Evolutionary conservation across 2,113 vertebrate genomes (phyloP), one percentile per base, ranked within the genome.

Genomic region (Hemibagrus wyckioides): DNA sequence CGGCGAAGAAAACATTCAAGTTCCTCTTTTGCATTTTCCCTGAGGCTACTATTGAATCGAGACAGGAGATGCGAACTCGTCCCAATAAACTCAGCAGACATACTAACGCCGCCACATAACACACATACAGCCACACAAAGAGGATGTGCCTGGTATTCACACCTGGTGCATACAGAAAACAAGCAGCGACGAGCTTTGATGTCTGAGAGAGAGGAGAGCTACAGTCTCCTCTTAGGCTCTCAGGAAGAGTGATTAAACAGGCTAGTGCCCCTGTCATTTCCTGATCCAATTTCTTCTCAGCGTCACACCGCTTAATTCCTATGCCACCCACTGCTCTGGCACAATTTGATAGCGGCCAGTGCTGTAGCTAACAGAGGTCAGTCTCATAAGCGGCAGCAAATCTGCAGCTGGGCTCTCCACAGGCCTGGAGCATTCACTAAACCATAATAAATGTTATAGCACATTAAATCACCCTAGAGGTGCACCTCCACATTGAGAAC

Each of bases 391-490:
- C 59, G 41, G 65, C 44, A 23, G 80, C 84, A 88, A 88, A 88
- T 52, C 69, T 83, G 39, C 86, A 61, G 80, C 86, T 88, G 86
- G 86, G 83, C 54, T 80, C 85, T 21, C 86, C 25, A 36, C 65
- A 41, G 90, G 84, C 71, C 86, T 75, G 86, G 13, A 54, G 86
- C 77, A 84, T 91, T 88, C 88, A 82, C 82, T 84, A 89, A 88
- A 77, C 81, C 86, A 79, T 88, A 89, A 91, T 91, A 88, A 91
- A 91, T 80, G 84, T 89, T 91, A 88, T 56, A 88, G 86, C 90
- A 63, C 86, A 88, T 91, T 91, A 91, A 91, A 86, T 86, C 86
- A 89, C 77, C 86, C 80, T 80, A 84, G 82, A 88, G 67, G 67
- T 75, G 82, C 48, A 73, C 77, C 87, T 50, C 19, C 57, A 88